These are phyloP conservation scores for Cylloceria caligata DNA, from an alignment of 2,888 invertebrate species.

Conservation along the genomic window DNA sequence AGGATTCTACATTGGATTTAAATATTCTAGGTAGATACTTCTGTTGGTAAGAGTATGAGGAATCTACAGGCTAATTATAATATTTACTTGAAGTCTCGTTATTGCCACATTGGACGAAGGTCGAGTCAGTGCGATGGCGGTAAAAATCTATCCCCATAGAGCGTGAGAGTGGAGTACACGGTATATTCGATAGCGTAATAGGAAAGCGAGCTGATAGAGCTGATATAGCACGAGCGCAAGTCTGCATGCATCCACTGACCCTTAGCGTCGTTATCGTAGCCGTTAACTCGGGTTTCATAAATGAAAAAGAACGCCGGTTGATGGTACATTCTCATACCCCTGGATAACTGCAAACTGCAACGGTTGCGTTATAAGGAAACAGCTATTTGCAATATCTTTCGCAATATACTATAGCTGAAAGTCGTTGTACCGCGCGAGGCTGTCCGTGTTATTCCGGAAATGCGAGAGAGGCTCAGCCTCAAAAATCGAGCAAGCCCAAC, in stretches of 20 bases:
- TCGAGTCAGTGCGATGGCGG: background rate
- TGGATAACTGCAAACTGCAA: conserved; percentile 54
- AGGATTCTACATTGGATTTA: background rate
- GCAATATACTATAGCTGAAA: conserved; percentile 13
- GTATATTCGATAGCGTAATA: background rate
- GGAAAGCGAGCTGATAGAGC: conserved; percentile 6
- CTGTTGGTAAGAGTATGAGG: background rate
- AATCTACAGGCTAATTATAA: background rate
- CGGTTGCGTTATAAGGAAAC: conserved; percentile 51
- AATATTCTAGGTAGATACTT: background rate
- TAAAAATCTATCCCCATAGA: background rate
- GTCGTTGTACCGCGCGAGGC: background rate
- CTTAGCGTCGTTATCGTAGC: conserved; percentile 57
- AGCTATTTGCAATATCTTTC: conserved; percentile 61
- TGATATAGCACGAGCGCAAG: background rate
- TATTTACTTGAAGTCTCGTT: background rate
- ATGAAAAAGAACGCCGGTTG: conserved; percentile 63
- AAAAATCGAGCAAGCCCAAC: conserved; percentile 52
- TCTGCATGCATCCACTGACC: conserved; percentile 46
- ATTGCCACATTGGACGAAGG: background rate
- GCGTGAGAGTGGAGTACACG: background rate
- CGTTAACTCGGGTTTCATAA: conserved; percentile 64
- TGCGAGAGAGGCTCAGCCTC: conserved; percentile 22
- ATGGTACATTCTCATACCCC: background rate
- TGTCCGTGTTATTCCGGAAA: background rate